Evolutionary conservation across 1,140 invertebrate genomes (phyloP).

Genomic region (Brachionus paranguensis): DNA sequence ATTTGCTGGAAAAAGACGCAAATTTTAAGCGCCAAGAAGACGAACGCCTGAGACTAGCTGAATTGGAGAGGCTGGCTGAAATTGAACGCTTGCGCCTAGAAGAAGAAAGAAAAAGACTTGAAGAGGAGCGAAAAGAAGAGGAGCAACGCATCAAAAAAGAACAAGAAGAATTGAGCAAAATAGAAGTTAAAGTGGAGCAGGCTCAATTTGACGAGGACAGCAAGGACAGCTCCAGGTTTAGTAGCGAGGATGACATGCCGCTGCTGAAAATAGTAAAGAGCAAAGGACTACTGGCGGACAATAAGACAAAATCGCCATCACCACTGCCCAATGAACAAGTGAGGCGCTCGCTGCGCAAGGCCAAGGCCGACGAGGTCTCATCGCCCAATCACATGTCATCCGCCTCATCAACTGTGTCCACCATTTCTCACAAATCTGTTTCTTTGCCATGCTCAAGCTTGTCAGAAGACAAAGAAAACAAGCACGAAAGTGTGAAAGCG

Average conservation of each 20-base stretch:
- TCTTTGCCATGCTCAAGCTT: neutral
- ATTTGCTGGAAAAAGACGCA: neutral
- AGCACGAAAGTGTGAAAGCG: neutral
- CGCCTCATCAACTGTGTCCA: neutral
- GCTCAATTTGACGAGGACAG: neutral
- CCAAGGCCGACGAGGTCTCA: neutral
- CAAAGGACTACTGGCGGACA: neutral
- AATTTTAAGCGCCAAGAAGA: neutral
- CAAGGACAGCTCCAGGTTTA: slow-evolving; percentile 12
- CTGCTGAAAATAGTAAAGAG: neutral
- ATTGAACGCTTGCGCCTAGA: neutral
- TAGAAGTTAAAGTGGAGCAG: neutral
- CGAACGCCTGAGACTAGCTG: neutral
- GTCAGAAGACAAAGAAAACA: neutral
- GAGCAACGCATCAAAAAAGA: neutral
- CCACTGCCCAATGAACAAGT: neutral
- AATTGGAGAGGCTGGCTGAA: neutral
- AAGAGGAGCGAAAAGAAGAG: neutral
- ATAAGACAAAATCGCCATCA: slow-evolving; percentile 1
- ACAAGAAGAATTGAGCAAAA: neutral
- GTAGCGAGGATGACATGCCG: slow-evolving; percentile 5
- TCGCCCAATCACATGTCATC: neutral
- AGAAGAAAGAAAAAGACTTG: neutral
- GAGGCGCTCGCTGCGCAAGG: neutral
- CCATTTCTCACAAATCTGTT: neutral